Conservation (phyloP, 2,797 vertebrate species). For the Galaxias olidus region DNA sequence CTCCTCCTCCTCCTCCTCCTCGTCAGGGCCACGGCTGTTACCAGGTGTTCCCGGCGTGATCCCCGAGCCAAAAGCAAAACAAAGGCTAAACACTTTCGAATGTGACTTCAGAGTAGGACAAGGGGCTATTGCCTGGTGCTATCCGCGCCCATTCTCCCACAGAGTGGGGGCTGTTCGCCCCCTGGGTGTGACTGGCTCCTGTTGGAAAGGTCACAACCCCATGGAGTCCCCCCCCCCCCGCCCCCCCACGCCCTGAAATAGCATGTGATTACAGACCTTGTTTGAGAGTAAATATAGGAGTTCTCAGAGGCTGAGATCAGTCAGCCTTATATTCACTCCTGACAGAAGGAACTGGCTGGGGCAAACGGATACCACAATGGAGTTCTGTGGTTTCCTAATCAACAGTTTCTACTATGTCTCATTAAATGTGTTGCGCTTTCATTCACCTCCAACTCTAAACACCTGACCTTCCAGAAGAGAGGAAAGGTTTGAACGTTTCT, state of each 20-base stretch:
- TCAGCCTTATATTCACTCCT: conserved; percentile 20
- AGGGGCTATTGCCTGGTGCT: conserved; percentile 76
- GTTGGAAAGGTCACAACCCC: conserved; percentile 74
- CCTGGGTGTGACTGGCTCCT: conserved; percentile 70
- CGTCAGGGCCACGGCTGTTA: conserved; percentile 48
- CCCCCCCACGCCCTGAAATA: conserved; percentile 66
- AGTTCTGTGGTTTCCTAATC: conserved; percentile 9
- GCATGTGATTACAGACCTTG: conserved; percentile 73
- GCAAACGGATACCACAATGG: conserved; percentile 9
- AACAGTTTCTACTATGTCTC: background rate
- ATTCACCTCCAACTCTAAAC: background rate
- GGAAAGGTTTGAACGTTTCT: background rate
- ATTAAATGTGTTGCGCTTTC: background rate
- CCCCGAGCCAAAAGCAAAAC: conserved; percentile 52
- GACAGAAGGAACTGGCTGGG: conserved; percentile 22
- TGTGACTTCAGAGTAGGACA: conserved; percentile 65
- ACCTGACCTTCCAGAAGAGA: background rate
- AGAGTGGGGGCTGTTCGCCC: conserved; percentile 72
- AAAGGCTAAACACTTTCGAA: conserved; percentile 75
- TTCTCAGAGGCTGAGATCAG: conserved; percentile 55
- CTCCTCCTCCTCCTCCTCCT: background rate
- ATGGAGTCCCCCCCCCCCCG: conserved; percentile 28
- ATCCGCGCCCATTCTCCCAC: conserved; percentile 70
- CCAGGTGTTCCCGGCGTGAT: conserved; percentile 66
- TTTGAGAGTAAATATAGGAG: conserved; percentile 74